A percentile compares a stretch with the other conserved stretches of the same genome.
Evolutionary conservation across 1,140 invertebrate genomes (phyloP).

Genomic region (Bombus confusus): DNA sequence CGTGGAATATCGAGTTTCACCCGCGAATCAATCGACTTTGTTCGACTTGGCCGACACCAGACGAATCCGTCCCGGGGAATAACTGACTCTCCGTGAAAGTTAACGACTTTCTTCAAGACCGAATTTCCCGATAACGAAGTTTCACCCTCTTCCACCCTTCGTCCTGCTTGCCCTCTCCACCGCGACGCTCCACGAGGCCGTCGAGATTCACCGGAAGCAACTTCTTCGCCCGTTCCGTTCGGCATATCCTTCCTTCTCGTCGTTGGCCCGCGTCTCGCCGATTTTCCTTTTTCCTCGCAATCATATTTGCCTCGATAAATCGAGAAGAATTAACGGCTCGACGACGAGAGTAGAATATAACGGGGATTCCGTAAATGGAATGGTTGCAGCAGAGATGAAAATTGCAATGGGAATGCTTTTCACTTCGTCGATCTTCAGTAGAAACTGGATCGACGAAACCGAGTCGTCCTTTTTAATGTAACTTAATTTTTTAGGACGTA

Average conservation of each 20-base stretch:
- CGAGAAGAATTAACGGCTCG: constrained; percentile 17
- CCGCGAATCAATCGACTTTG: constrained; percentile 59
- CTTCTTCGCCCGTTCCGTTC: background rate
- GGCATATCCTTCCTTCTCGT: constrained; percentile 8
- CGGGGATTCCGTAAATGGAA: background rate
- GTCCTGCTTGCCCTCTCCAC: background rate
- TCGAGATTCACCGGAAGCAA: constrained; percentile 19
- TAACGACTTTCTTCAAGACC: constrained; percentile 67
- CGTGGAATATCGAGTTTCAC: constrained; percentile 54
- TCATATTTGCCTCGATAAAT: constrained; percentile 66
- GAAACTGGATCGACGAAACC: background rate
- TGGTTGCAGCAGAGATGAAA: background rate
- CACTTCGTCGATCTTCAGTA: background rate
- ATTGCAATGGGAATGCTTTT: background rate
- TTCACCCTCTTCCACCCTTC: constrained; percentile 26
- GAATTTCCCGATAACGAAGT: constrained; percentile 72
- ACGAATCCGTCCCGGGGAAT: constrained; percentile 51
- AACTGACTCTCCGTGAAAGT: constrained; percentile 60
- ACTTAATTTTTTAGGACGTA: too few relatives aligned
- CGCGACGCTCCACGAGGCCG: background rate
- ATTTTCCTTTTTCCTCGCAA: constrained; percentile 59
- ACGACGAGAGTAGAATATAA: background rate
- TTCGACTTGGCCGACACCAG: constrained; percentile 52
- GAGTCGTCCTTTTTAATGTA: too few relatives aligned
- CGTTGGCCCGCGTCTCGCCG: constrained; percentile 15